Evolutionary conservation across 2,113 vertebrate species (phyloP), one percentile per base, ranked within the genome.

Genomic region (Ginglymostoma cirratum): DNA sequence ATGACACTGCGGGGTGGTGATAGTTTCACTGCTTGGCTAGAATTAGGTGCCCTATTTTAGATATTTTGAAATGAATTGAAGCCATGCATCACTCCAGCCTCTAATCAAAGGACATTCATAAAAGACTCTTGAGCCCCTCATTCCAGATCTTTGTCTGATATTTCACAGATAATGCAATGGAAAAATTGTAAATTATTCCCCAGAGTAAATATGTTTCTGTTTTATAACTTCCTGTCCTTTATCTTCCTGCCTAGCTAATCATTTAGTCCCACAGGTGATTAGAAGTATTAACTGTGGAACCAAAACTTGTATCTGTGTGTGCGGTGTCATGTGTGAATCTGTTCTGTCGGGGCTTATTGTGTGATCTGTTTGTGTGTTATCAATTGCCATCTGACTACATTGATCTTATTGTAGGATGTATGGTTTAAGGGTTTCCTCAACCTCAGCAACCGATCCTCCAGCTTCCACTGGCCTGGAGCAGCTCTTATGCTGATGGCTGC

Each of bases 391-490:
- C 24, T 95, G 94, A 72, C 69, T 48, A 7, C 23, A 24, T 24
- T 97, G 96, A 78, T 96, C 78, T 23, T 66, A 96, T 78, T 69
- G 65, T 95, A 99, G 99, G 98, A 98, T 95, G 97, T 97, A 72
- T 99, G 98, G 98, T 96, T 97, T 89, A 98, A 97, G 96, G 99
- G 98, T 97, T 99, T 99, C 96, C 98, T 99, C 96, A 98, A 99
- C 97, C 99, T 99, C 97, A 97, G 97, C 96, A 99, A 99, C 97
- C 99, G 99, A 95, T 98, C 98, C 96, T 99, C 99, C 96, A 99
- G 99, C 96, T 98, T 99, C 97, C 99, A 99, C 96, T 99, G 99
- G 99, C 98, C 99, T 0, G 99, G 98, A 42, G 99, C 98, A 2
- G 98, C 98, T 19, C 97, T 99, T 96, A 99, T 98, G 96, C 97